Conservation (phyloP, 2,888 invertebrate species). For the Cataglyphis livida region DNA sequence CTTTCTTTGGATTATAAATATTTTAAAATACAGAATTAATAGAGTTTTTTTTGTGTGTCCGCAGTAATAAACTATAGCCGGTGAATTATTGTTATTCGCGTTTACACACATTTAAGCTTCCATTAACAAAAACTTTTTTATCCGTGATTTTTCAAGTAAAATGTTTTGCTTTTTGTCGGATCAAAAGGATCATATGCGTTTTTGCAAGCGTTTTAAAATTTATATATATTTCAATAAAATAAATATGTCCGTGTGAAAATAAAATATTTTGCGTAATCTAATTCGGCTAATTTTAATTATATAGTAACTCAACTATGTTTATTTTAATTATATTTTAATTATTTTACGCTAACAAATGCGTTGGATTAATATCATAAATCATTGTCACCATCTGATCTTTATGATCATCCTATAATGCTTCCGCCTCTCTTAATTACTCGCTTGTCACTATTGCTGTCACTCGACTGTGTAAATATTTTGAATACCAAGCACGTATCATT, state of each 20-base stretch:
- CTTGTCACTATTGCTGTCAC: background rate
- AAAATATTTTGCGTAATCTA: background rate
- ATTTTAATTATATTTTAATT: conserved; percentile 28
- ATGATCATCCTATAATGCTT: background rate
- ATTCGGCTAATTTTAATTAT: conserved; percentile 7
- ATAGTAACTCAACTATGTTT: background rate
- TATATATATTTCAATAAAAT: background rate
- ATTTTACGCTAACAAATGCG: background rate
- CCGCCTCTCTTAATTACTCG: conserved; percentile 35
- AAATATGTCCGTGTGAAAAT: background rate
- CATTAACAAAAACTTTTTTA: background rate
- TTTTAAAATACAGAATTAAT: background rate
- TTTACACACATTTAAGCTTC: background rate
- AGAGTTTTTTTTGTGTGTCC: background rate
- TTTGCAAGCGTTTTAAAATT: background rate
- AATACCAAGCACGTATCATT: background rate
- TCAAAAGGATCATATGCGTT: background rate
- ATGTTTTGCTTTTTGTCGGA: background rate
- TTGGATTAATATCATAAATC: conserved; percentile 37
- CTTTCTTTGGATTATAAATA: background rate
- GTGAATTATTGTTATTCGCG: background rate
- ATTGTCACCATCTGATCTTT: conserved; percentile 6
- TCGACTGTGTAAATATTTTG: conserved; percentile 24
- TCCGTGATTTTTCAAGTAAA: background rate
- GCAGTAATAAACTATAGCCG: background rate